A percentile compares a stretch with the other conserved stretches of the same genome.
Evolutionary conservation across 2,113 vertebrate species (phyloP).

Genomic region (Lagenorhynchus albirostris): DNA sequence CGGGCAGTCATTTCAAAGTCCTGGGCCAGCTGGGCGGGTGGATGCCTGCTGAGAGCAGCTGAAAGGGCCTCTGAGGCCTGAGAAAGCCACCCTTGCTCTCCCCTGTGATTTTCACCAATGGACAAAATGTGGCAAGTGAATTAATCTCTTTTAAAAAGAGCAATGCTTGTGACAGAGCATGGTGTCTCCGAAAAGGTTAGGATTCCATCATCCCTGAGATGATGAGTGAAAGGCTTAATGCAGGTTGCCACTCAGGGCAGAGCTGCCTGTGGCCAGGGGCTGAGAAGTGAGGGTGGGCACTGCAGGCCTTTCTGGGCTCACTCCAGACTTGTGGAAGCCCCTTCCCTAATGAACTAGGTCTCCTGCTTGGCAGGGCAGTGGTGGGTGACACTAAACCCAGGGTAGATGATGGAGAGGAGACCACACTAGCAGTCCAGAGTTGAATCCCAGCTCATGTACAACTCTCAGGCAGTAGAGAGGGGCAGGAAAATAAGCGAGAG

Average conservation of each 20-base stretch:
- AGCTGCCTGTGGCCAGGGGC: background rate
- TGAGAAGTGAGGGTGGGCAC: background rate
- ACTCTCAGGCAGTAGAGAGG: background rate
- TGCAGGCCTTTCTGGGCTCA: background rate
- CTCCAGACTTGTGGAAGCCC: background rate
- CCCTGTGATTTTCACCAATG: slow-evolving; percentile 64
- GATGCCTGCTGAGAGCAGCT: slow-evolving; percentile 60
- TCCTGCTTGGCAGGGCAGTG: background rate
- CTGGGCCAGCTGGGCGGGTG: slow-evolving; percentile 35
- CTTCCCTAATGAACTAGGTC: slow-evolving; percentile 46
- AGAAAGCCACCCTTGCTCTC: slow-evolving; percentile 70
- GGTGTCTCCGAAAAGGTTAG: slow-evolving; percentile 75
- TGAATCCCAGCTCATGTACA: background rate
- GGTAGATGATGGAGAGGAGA: background rate
- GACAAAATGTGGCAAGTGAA: slow-evolving; percentile 73
- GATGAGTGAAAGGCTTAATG: slow-evolving; percentile 71
- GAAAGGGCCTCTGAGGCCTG: slow-evolving; percentile 64
- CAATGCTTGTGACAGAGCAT: slow-evolving; percentile 74
- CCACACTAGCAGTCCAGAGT: background rate
- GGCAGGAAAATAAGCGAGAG: background rate
- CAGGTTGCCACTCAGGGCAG: slow-evolving; percentile 52
- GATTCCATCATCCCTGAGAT: slow-evolving; percentile 76
- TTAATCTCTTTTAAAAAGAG: slow-evolving; percentile 80
- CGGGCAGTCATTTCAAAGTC: slow-evolving; percentile 71
- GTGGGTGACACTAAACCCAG: slow-evolving; percentile 17